Conservation (phyloP, 1,140 invertebrate genomes). For the Drosophila parabipectinata region DNA sequence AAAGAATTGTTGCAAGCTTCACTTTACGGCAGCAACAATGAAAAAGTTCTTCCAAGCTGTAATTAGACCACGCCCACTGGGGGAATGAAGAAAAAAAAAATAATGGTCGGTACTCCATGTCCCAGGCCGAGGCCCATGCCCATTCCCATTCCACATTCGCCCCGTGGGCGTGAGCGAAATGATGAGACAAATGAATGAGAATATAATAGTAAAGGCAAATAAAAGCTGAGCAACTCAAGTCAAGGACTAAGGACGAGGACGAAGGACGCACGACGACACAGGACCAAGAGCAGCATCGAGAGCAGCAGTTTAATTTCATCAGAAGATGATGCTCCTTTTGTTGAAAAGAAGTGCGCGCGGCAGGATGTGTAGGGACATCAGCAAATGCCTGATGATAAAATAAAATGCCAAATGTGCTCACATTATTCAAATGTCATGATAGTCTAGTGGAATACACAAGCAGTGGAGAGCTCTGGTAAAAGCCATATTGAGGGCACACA, state of each 20-base stretch:
- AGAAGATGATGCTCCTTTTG: constrained; percentile 40
- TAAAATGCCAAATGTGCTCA: constrained; percentile 78
- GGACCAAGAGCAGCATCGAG: neutral
- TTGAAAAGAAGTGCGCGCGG: constrained; percentile 19
- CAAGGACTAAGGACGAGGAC: constrained; percentile 37
- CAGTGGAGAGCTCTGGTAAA: neutral
- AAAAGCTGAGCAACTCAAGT: constrained; percentile 50
- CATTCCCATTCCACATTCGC: constrained; percentile 26
- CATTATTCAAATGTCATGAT: constrained; percentile 80
- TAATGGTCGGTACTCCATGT: constrained; percentile 22
- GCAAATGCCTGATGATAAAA: constrained; percentile 79
- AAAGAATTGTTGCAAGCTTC: constrained; percentile 51
- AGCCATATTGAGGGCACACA: constrained; percentile 4
- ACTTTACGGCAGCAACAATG: constrained; percentile 60
- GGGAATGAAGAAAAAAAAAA: constrained; percentile 10
- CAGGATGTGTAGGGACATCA: constrained; percentile 60
- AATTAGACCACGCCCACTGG: constrained; percentile 58
- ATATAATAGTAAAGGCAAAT: constrained; percentile 73
- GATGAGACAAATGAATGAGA: constrained; percentile 68
- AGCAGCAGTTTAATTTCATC: constrained; percentile 73
- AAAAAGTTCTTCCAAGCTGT: constrained; percentile 56
- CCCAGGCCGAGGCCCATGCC: neutral
- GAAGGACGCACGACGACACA: constrained; percentile 6
- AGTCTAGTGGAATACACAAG: constrained; percentile 54
- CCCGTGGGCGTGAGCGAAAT: constrained; percentile 42